Evolutionary conservation across 2,888 invertebrate genomes (phyloP).

Genomic region (Microctonus hyperodae): DNA sequence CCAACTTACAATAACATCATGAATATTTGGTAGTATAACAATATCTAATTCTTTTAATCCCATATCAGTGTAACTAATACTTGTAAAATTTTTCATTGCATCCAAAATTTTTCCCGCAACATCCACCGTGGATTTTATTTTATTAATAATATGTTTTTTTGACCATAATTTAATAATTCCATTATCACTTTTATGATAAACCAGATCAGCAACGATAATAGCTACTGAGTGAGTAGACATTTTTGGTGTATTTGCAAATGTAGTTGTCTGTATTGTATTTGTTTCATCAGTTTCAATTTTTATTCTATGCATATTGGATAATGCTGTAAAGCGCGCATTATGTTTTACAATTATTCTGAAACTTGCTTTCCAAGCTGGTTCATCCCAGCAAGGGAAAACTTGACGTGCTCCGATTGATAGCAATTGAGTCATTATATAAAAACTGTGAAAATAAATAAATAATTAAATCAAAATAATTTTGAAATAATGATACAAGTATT

Average conservation of each 20-base stretch:
- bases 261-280: neutral
- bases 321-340: neutral
- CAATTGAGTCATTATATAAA: neutral
- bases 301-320: neutral
- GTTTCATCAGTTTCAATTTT: neutral
- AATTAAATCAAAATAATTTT: neutral
- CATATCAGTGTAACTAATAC: neutral
- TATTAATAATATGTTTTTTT: neutral
- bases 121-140: neutral
- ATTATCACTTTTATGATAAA: neutral
- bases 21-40: neutral
- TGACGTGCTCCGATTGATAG: neutral
- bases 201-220: neutral
- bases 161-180: neutral
- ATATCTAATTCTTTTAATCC: neutral
- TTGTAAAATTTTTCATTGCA: neutral
- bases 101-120: neutral
- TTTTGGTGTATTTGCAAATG: neutral
- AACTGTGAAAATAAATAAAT: neutral
- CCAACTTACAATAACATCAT: neutral
- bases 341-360: neutral
- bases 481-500: no score
- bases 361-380: neutral
- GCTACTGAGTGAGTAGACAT: neutral
- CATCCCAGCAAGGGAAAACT: constrained; percentile 4